phyloP scores from a whole-genome alignment of 2,888 invertebrate genomes.

The Parnassius smintheus region DNA sequence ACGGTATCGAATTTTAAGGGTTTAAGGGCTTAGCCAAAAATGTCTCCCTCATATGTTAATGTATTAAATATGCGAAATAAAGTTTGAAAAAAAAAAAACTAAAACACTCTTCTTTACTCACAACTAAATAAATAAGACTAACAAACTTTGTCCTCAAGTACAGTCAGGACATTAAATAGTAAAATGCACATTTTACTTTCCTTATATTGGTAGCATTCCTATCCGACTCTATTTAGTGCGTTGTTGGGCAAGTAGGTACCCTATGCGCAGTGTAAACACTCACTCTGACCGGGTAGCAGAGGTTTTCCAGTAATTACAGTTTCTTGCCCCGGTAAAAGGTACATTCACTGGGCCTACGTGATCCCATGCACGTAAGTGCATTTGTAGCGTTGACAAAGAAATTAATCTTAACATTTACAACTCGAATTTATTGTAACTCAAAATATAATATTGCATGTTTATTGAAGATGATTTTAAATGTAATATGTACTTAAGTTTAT shows the following conservation, averaged over 20 bases:
- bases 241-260: background rate
- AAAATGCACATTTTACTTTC: background rate
- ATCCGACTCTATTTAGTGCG: background rate
- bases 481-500: too few relatives aligned
- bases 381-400: slow-evolving; percentile 34
- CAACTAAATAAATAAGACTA: background rate
- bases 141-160: background rate
- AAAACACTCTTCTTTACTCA: too few relatives aligned
- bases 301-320: slow-evolving; percentile 28
- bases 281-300: slow-evolving; percentile 17
- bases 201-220: too few relatives aligned
- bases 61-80: too few relatives aligned
- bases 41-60: too few relatives aligned
- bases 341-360: slow-evolving; percentile 39
- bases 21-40: too few relatives aligned
- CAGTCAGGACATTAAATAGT: slow-evolving; percentile 5
- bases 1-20: too few relatives aligned
- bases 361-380: slow-evolving; percentile 34
- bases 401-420: background rate
- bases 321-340: slow-evolving; percentile 32
- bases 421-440: too few relatives aligned
- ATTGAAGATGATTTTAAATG: too few relatives aligned
- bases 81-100: too few relatives aligned
- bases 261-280: background rate
- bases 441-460: too few relatives aligned